A percentile compares a stretch with the other conserved stretches of the same genome.
These are phyloP conservation scores for Abramis brama DNA, from an alignment of 2,113 vertebrate genomes.

Conservation along the genomic window DNA sequence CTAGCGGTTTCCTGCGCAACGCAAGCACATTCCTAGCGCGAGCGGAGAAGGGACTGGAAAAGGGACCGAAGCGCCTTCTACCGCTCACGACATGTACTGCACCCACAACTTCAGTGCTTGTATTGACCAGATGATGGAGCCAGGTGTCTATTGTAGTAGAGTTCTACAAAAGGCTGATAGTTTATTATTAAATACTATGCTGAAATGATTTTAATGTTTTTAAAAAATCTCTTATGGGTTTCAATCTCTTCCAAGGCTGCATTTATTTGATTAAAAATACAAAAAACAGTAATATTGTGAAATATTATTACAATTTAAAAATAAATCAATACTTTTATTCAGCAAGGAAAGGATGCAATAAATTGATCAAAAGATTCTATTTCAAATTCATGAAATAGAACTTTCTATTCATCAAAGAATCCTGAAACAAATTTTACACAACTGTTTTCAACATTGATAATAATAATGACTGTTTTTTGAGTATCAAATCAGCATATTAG, in stretches of 20 bases:
- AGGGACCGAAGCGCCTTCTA: conserved; percentile 56
- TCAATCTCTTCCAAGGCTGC: neutral
- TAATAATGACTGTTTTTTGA: too few species aligned
- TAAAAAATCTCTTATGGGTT: neutral
- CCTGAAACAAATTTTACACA: too few species aligned
- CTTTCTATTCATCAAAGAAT: too few species aligned
- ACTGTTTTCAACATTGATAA: too few species aligned
- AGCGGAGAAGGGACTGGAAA: conserved; percentile 18
- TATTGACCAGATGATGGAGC: conserved; percentile 11
- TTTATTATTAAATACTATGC: neutral
- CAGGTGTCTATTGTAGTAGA: neutral
- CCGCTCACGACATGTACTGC: neutral
- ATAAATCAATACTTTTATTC: neutral
- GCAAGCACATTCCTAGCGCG: conserved; percentile 45
- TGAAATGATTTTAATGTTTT: neutral
- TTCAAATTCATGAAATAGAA: too few species aligned
- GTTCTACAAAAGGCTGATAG: neutral
- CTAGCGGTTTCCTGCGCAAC: conserved; percentile 55
- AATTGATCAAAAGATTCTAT: too few species aligned
- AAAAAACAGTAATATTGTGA: neutral
- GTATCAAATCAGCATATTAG: too few species aligned
- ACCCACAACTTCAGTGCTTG: neutral
- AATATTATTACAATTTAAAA: neutral
- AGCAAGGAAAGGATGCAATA: too few species aligned
- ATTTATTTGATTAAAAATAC: neutral